A percentile compares a stretch with the other conserved stretches of the same genome.
These are phyloP conservation scores for Phylloscopus collybita DNA, from an alignment of 2,797 vertebrate species.

Conservation along the genomic window DNA sequence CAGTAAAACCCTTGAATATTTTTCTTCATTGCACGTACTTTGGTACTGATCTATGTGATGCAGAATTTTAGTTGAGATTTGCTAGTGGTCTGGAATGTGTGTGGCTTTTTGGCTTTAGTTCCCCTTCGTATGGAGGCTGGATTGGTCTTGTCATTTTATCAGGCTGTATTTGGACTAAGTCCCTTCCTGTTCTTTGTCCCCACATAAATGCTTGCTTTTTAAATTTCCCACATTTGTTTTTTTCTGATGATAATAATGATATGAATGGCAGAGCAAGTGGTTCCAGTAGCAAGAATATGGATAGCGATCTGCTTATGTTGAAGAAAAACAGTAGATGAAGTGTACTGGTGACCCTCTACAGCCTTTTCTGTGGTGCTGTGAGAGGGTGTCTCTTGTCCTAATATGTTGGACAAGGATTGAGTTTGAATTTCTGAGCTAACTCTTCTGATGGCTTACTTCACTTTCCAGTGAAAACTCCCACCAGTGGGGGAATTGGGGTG, in stretches of 20 bases:
- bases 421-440: not conserved
- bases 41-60: not conserved
- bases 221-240: not conserved
- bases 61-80: not conserved
- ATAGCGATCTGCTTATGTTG: not conserved
- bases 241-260: not conserved
- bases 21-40: not conserved
- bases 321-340: not conserved
- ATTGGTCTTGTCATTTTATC: not conserved
- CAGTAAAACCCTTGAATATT: not conserved
- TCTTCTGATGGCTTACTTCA: not conserved
- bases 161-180: not conserved
- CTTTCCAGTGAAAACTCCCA: not conserved
- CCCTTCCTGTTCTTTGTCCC: not conserved
- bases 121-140: rapidly evolving
- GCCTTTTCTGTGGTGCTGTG: not conserved
- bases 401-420: not conserved
- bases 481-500: not conserved
- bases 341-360: not conserved
- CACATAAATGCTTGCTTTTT: not conserved
- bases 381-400: not conserved
- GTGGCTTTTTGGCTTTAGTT: not conserved
- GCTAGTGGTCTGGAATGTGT: not conserved
- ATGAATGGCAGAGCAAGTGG: not conserved
- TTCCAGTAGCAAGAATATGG: not conserved